Evolutionary conservation across 1,140 invertebrate genomes (phyloP).

Genomic region (Acromyrmex heyeri): DNA sequence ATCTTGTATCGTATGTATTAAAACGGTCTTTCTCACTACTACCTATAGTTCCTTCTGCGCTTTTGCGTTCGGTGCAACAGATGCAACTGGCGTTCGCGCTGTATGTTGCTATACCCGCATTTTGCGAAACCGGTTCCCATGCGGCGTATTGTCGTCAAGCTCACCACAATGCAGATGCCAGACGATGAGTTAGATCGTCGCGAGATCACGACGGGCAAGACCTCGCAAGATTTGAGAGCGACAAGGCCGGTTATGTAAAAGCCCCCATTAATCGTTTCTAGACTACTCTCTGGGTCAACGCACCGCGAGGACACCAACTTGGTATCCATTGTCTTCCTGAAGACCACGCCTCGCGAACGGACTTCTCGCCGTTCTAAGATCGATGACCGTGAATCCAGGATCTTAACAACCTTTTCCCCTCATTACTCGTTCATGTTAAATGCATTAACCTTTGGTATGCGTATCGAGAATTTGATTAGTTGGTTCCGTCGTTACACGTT

Average conservation of each 20-base stretch:
- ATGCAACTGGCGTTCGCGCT: slow-evolving; percentile 7
- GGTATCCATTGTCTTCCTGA: slow-evolving; percentile 70
- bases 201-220: slow-evolving; percentile 34
- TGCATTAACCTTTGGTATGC: slow-evolving; percentile 22
- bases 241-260: slow-evolving; percentile 74
- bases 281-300: slow-evolving; percentile 73
- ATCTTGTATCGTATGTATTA: neutral
- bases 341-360: slow-evolving; percentile 67
- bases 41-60: neutral
- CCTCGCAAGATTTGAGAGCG: slow-evolving; percentile 47
- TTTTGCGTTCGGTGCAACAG: slow-evolving; percentile 48
- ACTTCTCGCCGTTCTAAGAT: slow-evolving; percentile 68
- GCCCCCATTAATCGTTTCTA: slow-evolving; percentile 67
- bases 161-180: slow-evolving; percentile 43
- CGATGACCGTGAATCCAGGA: slow-evolving; percentile 70
- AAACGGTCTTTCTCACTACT: slow-evolving; percentile 27
- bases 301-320: slow-evolving; percentile 67
- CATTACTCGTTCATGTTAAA: neutral
- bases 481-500: slow-evolving; percentile 5
- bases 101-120: slow-evolving; percentile 15
- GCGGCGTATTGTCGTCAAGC: slow-evolving; percentile 14
- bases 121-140: slow-evolving; percentile 56
- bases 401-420: slow-evolving; percentile 6
- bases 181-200: slow-evolving; percentile 39
- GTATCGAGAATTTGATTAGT: slow-evolving; percentile 21